phyloP scores from a whole-genome alignment of 1,140 invertebrate genomes.

The Camponotus floridanus region DNA sequence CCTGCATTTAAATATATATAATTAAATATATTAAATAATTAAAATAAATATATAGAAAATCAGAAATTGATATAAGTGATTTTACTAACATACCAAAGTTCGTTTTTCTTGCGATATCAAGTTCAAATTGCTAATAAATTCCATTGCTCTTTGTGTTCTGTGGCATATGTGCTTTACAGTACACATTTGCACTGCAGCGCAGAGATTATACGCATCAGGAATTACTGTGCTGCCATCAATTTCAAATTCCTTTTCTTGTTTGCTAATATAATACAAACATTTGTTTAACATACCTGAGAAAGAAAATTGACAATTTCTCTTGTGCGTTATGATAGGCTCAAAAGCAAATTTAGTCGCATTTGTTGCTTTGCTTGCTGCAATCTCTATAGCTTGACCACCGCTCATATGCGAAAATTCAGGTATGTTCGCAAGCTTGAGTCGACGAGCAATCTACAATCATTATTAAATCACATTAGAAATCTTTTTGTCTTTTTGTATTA shows the following conservation, averaged over 20 bases:
- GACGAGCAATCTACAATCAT: constrained; percentile 90
- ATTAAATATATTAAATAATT: too few relatives aligned
- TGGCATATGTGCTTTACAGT: constrained; percentile 93
- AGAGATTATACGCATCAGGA: constrained; percentile 93
- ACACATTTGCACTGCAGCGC: constrained; percentile 93
- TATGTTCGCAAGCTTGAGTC: constrained; percentile 94
- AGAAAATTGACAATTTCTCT: constrained; percentile 94
- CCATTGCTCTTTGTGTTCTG: constrained; percentile 93
- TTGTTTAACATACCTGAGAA: constrained; percentile 91
- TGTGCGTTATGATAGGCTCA: constrained; percentile 87
- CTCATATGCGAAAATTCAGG: constrained; percentile 90
- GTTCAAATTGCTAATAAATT: constrained; percentile 89
- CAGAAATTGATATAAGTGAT: constrained; percentile 24
- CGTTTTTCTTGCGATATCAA: constrained; percentile 87
- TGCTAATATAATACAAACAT: constrained; percentile 86
- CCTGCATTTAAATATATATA: constrained; percentile 84
- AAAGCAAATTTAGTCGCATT: constrained; percentile 91
- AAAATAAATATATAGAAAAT: constrained; percentile 17
- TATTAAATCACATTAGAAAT: constrained; percentile 16
- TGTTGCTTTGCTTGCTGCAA: constrained; percentile 90
- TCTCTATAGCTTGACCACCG: constrained; percentile 95
- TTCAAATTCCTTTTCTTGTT: constrained; percentile 88
- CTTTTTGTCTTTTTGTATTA: constrained; percentile 61
- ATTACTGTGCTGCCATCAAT: constrained; percentile 90
- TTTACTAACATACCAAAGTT: constrained; percentile 86